phyloP scores from a whole-genome alignment of 2,113 vertebrate genomes.

The Otolemur garnettii region DNA sequence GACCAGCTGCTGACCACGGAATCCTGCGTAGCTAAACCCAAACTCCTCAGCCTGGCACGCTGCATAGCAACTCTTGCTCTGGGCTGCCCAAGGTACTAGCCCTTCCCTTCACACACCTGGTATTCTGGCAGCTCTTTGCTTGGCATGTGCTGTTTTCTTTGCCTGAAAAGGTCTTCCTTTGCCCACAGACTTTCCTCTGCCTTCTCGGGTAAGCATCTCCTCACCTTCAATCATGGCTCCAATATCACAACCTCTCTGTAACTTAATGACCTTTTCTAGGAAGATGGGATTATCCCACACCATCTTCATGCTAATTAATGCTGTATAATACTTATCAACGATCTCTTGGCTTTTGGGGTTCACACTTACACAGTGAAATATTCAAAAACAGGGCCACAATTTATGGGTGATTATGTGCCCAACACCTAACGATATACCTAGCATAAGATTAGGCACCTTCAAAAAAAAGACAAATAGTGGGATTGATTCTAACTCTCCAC shows the following conservation, averaged over 20 bases:
- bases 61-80: background rate
- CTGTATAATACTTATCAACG: background rate
- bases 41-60: background rate
- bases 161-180: background rate
- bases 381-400: background rate
- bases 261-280: background rate
- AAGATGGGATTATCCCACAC: background rate
- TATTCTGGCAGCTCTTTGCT: background rate
- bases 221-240: background rate
- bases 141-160: background rate
- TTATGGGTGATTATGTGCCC: background rate
- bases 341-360: background rate
- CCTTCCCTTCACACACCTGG: background rate
- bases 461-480: background rate
- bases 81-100: background rate
- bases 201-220: background rate
- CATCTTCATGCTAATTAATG: constrained; percentile 11
- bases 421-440: background rate
- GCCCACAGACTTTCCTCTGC: background rate
- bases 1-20: background rate
- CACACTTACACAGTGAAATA: background rate
- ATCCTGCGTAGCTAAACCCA: background rate
- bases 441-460: background rate
- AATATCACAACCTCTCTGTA: background rate
- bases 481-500: background rate